Evolutionary conservation across 2,888 invertebrate genomes (phyloP).

Genomic region (Aelia acuminata): DNA sequence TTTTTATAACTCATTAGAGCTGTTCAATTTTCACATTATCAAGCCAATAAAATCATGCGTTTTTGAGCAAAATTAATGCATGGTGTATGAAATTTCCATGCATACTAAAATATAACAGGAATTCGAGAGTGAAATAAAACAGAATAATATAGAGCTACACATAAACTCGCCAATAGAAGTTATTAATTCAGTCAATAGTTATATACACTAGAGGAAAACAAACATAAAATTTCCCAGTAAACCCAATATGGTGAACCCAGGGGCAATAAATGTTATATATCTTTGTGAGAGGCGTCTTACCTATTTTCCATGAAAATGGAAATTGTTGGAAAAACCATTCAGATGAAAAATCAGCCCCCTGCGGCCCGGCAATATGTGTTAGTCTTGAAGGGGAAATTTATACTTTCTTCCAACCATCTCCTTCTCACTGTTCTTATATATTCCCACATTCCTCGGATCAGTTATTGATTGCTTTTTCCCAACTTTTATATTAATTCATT

Average conservation of each 20-base stretch:
- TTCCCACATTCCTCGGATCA: neutral
- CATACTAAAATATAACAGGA: too few relatives aligned
- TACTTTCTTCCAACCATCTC: neutral
- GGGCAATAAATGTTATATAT: constrained; percentile 30
- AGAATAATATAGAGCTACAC: too few relatives aligned
- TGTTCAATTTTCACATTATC: too few relatives aligned
- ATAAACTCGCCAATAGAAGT: neutral
- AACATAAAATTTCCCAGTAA: neutral
- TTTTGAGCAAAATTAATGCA: too few relatives aligned
- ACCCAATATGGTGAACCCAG: neutral
- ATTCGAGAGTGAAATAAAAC: too few relatives aligned
- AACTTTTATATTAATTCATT: too few relatives aligned
- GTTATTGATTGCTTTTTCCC: neutral
- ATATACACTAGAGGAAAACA: neutral
- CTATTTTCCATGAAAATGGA: constrained; percentile 30
- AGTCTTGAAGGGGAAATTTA: constrained; percentile 11
- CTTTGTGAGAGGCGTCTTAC: neutral
- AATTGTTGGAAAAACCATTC: constrained; percentile 34
- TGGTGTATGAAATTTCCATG: too few relatives aligned
- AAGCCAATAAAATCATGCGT: too few relatives aligned
- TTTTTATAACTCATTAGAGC: too few relatives aligned
- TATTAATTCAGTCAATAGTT: neutral
- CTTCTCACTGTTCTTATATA: neutral
- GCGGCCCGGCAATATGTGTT: constrained; percentile 2
- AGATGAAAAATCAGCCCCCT: constrained; percentile 20